Conservation (phyloP, 1,140 invertebrate species). For the Delia radicum region DNA sequence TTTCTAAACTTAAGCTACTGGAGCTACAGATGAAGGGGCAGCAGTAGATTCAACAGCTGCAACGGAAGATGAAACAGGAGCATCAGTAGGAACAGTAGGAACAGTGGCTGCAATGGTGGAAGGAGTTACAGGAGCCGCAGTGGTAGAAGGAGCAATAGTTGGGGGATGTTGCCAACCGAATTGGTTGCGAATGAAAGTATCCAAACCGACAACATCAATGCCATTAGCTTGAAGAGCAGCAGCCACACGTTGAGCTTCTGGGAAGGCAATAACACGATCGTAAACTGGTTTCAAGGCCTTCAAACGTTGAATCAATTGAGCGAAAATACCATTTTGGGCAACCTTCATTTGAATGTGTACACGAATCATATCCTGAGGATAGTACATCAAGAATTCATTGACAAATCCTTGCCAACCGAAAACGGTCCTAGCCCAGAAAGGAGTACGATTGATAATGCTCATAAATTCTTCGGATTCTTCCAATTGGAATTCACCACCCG, state of each 20-base stretch:
- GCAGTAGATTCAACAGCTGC: background rate
- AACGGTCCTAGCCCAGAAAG: constrained; percentile 44
- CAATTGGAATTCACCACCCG: constrained; percentile 34
- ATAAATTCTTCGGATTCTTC: constrained; percentile 40
- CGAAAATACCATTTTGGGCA: constrained; percentile 37
- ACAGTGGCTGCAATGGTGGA: background rate
- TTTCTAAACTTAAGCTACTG: background rate
- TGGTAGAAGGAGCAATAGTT: background rate
- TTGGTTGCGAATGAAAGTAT: constrained; percentile 39
- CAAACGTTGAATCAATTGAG: constrained; percentile 41
- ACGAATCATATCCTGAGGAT: constrained; percentile 36
- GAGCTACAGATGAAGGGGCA: background rate
- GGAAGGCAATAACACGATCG: constrained; percentile 40
- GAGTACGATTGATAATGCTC: constrained; percentile 39
- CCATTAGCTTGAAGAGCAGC: constrained; percentile 37
- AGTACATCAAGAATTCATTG: constrained; percentile 43
- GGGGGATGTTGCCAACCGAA: constrained; percentile 38
- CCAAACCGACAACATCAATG: constrained; percentile 38
- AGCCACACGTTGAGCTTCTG: constrained; percentile 35
- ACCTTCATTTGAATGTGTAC: constrained; percentile 42
- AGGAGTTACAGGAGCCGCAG: background rate
- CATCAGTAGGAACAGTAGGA: background rate
- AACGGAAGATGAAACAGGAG: background rate
- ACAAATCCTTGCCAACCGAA: constrained; percentile 48
- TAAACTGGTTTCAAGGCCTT: constrained; percentile 37